Percentiles rank a stretch among this genome's conserved stretches.
These are phyloP conservation scores for Heteropelma amictum DNA, from an alignment of 2,888 invertebrate genomes.

Conservation along the genomic window DNA sequence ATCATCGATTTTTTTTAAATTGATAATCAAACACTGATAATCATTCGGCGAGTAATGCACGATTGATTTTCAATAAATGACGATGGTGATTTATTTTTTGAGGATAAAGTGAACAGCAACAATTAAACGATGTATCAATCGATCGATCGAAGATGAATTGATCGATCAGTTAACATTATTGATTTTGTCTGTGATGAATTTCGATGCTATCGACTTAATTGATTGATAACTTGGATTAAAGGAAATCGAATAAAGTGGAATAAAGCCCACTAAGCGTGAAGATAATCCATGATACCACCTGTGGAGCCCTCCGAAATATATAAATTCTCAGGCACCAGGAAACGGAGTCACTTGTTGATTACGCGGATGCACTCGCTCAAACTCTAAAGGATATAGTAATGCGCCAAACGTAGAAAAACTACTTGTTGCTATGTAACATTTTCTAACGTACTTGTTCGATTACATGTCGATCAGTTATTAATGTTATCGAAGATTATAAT, in stretches of 20 bases:
- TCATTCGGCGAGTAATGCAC: too few relatives aligned
- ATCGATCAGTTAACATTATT: too few relatives aligned
- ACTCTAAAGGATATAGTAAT: conserved; percentile 30
- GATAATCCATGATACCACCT: conserved; percentile 67
- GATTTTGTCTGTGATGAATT: too few relatives aligned
- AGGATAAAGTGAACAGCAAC: too few relatives aligned
- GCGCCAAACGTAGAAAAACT: conserved; percentile 60
- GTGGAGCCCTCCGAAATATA: conserved; percentile 69
- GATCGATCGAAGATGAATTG: conserved; percentile 25
- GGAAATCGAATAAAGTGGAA: not conserved
- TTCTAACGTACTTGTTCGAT: too few relatives aligned
- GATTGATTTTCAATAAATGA: too few relatives aligned
- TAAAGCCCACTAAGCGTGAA: conserved; percentile 9
- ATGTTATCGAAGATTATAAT: too few relatives aligned
- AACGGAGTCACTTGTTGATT: conserved; percentile 72
- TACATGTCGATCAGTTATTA: too few relatives aligned
- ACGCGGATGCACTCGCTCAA: conserved; percentile 65
- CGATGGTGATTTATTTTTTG: not conserved
- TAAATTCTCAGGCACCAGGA: conserved; percentile 66
- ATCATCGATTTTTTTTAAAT: too few relatives aligned
- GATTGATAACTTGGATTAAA: not conserved
- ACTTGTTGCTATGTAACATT: conserved; percentile 69
- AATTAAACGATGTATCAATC: not conserved
- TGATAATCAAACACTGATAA: not conserved
- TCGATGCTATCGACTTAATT: too few relatives aligned